Evolutionary conservation across 35 echinoderm and acorn worm species (phyloP).

Genomic region (Hemicentrotus pulcherrimus): DNA sequence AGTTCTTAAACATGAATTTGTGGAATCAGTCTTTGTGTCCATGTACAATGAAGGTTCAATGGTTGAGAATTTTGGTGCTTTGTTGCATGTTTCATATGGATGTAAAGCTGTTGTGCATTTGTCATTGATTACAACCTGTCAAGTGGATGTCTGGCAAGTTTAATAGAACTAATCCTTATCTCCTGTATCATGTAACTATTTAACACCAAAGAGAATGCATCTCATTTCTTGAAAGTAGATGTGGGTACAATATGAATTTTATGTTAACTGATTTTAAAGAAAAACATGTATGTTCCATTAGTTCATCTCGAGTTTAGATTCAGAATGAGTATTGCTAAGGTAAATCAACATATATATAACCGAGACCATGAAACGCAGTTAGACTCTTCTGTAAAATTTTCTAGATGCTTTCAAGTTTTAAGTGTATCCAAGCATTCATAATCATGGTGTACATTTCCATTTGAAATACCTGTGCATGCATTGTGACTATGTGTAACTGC

Average conservation of each 20-base stretch:
- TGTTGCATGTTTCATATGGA: neutral
- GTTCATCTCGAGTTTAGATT: no score
- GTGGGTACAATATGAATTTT: no score
- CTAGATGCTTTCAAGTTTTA: neutral
- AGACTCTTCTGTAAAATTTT: neutral
- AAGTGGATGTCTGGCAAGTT: neutral
- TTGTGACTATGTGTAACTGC: neutral
- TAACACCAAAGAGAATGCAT: no score
- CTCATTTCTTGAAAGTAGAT: no score
- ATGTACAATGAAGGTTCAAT: neutral
- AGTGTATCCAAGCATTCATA: neutral
- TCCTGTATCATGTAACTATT: neutral
- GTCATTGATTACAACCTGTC: neutral
- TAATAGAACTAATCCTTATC: neutral
- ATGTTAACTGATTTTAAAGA: no score
- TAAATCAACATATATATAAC: no score
- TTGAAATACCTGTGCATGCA: neutral
- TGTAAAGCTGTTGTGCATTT: neutral
- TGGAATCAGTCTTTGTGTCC: neutral
- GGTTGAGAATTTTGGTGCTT: neutral
- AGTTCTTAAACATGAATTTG: neutral
- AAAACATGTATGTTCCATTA: no score
- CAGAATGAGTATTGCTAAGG: no score
- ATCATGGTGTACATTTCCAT: neutral
- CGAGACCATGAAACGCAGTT: no score